A percentile compares a stretch with the other conserved stretches of the same genome.
phyloP scores from a whole-genome alignment of 37 sponge, comb jelly and placozoan genomes.

The Petrosia ficiformis region DNA sequence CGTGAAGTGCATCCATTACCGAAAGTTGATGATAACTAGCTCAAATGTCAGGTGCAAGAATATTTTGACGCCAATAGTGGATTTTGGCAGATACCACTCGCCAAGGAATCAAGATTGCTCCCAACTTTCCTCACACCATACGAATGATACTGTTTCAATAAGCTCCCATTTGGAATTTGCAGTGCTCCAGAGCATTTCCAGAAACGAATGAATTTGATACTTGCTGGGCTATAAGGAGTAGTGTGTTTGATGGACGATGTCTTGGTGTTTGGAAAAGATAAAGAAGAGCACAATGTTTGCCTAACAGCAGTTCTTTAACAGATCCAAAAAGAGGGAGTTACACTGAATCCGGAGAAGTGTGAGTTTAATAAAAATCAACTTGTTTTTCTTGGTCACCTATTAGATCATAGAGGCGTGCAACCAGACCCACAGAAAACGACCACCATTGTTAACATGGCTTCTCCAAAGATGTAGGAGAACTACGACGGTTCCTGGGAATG shows the following conservation, averaged over 20 bases:
- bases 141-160: background rate
- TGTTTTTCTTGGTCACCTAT: background rate
- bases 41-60: background rate
- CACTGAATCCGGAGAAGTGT: background rate
- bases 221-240: background rate
- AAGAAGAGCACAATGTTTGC: background rate
- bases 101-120: background rate
- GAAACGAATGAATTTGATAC: background rate
- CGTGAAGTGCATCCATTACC: background rate
- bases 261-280: background rate
- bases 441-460: background rate
- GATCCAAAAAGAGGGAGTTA: background rate
- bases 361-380: background rate
- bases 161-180: background rate
- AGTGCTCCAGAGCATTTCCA: background rate
- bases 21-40: background rate
- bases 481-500: background rate
- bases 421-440: background rate
- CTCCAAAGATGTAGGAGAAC: background rate
- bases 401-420: background rate
- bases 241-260: slow-evolving; percentile 4
- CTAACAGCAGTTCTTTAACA: background rate
- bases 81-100: background rate
- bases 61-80: background rate
- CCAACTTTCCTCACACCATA: background rate